Evolutionary conservation across 2,888 invertebrate genomes (phyloP).

Genomic region (Spicauda simplicius): DNA sequence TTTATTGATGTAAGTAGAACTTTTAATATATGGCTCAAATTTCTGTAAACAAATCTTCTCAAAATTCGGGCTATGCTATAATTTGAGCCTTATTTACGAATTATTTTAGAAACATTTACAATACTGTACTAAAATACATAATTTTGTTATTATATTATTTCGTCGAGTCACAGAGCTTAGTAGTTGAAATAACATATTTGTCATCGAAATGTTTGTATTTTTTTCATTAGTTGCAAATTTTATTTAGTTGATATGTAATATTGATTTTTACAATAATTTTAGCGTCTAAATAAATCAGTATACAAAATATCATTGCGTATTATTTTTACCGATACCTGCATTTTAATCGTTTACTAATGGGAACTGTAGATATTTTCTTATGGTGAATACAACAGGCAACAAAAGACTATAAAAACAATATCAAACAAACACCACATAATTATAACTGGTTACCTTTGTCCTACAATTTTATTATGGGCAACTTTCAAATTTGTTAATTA

Average conservation of each 20-base stretch:
- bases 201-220: constrained; percentile 26
- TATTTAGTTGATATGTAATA: constrained; percentile 20
- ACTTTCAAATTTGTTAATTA: too few species aligned
- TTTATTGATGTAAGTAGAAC: background rate
- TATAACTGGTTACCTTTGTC: too few species aligned
- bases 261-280: constrained; percentile 27
- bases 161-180: background rate
- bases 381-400: too few species aligned
- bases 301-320: constrained; percentile 14
- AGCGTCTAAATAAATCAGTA: constrained; percentile 22
- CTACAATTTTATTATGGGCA: too few species aligned
- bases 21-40: background rate
- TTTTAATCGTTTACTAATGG: too few species aligned
- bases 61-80: background rate
- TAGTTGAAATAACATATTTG: background rate
- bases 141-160: background rate
- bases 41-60: background rate
- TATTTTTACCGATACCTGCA: background rate
- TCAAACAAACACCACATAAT: too few species aligned
- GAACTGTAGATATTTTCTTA: too few species aligned
- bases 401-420: too few species aligned
- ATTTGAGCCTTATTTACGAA: background rate
- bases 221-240: constrained; percentile 24
- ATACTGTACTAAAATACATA: background rate
- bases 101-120: background rate